Base-by-base conservation (phyloP, 2,113 vertebrate species). In the Anolis sagrei region DNA sequence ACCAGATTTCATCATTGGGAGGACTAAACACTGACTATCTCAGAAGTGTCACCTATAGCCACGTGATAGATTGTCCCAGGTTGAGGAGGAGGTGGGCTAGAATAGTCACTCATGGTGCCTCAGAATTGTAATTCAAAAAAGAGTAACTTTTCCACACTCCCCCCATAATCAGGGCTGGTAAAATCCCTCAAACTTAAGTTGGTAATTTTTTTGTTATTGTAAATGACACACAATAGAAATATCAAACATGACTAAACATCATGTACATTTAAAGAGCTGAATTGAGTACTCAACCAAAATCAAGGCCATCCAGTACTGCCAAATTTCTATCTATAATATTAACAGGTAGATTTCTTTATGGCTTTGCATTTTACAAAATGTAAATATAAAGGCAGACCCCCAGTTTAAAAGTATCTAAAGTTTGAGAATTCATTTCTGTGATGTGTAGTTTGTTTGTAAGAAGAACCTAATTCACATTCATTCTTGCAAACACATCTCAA, bases 401-500 rank as follows among this genome's bases (percentile, higher is more conserved):
- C n/a, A 29, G 16, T 64, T 23, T 32, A 44, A 23, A 68, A 7
- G 48, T 44, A 58, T n/a, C 27, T 44, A 7, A 29, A 74, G 54
- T 62, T 32, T 23, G 29, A 36, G 18, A 44, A 58, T 76, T 44
- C 21, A 32, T 64, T 23, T 14, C n/a, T 48, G 21, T 32, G 9
- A 2, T 58, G 36, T 62, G 27, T 39, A 27, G 25, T n/a, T 29
- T 68, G 64, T 68, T 68, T 27, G 64, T 68, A 25, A 18, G 23
- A 21, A 62, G 34, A 62, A 32, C 11, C n/a, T 72, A 25, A 76
- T 48, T 85, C 54, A 73, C 29, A 79, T 78, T 79, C 54, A 9
- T 73, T 79, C 21, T 85, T 73, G 11, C 29, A 86, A 64, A 34
- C 39, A 61, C 6, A 74, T 80, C 69, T 64, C 54, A 86, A 39